Evolutionary conservation across 2,113 vertebrate species (phyloP), one percentile per base, ranked within the genome.

Genomic region (Camelus dromedarius): DNA sequence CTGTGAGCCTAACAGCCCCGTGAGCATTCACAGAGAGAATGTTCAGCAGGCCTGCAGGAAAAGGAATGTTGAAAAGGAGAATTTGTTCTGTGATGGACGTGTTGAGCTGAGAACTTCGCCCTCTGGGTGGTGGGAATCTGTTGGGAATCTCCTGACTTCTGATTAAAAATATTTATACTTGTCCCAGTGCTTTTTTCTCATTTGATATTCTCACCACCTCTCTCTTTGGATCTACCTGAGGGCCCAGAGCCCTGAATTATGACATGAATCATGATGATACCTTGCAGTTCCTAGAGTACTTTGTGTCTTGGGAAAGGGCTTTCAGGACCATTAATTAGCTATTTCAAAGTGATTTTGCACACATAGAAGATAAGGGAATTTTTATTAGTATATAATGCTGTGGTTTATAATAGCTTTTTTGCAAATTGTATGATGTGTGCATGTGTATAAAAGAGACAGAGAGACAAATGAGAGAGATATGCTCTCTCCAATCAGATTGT

Each of bases 281-380:
- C 42, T 77, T 62, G 32, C 35, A 28, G 50, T 89, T 91, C 67
- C 72, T n/a, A 42, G 73, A 83, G 46, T 24, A 85, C 82, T 96
- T 95, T 94, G 72, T 13, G 80, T 81, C 73, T 95, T 81, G 79
- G 56, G 46, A 83, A 79, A 81, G 73, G 80, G 82, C 64, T 96
- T 86, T 94, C 9, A 80, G 20, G 50, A 20, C 35, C 86, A 62
- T 79, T 62, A 69, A 83, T 84, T 75, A 94, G 76, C 91, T 93
- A 82, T 38, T 48, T 50, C 79, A 72, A 97, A 86, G 50, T 72
- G 72, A 91, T 79, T 81, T 81, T 76, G 48, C 26, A 66, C 64
- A 92, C 38, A 87, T 26, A 70, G 87, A 96, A 95, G 82, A 81
- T 88, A 58, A 32, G 77, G 35, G 35, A 81, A 52, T 26, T 96